phyloP scores from a whole-genome alignment of 23 tunicate species.

The Botrylloides violaceus region DNA sequence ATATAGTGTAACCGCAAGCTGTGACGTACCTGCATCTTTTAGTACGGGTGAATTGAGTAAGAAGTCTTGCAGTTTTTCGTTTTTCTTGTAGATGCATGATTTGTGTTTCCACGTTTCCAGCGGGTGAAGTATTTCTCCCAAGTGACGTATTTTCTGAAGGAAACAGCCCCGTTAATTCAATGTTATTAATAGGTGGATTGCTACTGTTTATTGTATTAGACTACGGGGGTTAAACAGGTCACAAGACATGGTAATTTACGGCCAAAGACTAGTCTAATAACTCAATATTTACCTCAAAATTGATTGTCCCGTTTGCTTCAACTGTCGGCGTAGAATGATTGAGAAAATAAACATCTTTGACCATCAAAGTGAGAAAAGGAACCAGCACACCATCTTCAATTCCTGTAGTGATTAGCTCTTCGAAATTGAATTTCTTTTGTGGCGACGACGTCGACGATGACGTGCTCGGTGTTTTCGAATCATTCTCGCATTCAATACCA shows the following conservation, averaged over 20 bases:
- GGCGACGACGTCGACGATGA: conserved; percentile 25
- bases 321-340: conserved; percentile 84
- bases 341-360: conserved; percentile 86
- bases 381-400: conserved; percentile 62
- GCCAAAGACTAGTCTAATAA: too few species aligned
- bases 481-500: conserved; percentile 84
- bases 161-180: background rate
- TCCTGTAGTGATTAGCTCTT: conserved; percentile 13
- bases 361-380: conserved; percentile 74
- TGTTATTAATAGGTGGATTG: too few species aligned
- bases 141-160: conserved; percentile 66
- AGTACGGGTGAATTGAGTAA: conserved; percentile 62
- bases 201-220: too few species aligned
- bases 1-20: too few species aligned
- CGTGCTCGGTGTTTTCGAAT: background rate
- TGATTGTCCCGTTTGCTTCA: conserved; percentile 57
- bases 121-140: conserved; percentile 68
- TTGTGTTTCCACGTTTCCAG: conserved; percentile 79
- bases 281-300: conserved; percentile 59
- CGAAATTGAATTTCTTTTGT: conserved; percentile 45
- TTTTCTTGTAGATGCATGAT: conserved; percentile 36
- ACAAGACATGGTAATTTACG: too few species aligned
- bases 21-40: conserved; percentile 53
- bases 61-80: conserved; percentile 66
- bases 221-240: too few species aligned